phyloP scores from a whole-genome alignment of 2,888 invertebrate species.

The Sphinx pinastri region DNA sequence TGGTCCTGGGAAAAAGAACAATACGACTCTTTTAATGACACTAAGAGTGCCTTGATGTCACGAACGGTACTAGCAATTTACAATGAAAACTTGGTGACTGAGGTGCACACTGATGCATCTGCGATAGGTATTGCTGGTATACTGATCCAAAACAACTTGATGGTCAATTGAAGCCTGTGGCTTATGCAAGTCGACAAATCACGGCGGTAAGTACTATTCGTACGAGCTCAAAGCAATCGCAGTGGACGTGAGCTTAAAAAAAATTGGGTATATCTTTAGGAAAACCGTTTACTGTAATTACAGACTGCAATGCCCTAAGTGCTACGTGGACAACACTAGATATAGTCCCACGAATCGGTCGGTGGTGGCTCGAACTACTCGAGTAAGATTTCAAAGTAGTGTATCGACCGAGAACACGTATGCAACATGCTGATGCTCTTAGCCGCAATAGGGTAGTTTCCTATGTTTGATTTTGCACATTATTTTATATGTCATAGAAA shows the following conservation, averaged over 20 bases:
- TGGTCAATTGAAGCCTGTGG: not conserved
- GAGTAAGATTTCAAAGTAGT: not conserved
- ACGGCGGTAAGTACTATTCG: not conserved
- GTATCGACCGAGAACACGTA: not conserved
- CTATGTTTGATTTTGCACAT: no score
- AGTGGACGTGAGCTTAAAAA: not conserved
- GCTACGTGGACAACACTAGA: not conserved
- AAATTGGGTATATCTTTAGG: not conserved
- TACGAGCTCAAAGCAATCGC: not conserved
- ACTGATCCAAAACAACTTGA: not conserved
- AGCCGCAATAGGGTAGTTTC: not conserved
- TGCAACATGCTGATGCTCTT: not conserved
- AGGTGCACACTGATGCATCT: not conserved
- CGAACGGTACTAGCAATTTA: not conserved
- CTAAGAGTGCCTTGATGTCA: not conserved
- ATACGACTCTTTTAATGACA: not conserved
- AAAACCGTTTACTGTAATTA: not conserved
- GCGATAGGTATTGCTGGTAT: not conserved
- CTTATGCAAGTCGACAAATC: not conserved
- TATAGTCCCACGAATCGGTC: not conserved
- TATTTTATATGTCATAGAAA: no score
- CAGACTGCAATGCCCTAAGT: not conserved
- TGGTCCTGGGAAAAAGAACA: constrained; percentile 4
- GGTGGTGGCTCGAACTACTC: not conserved
- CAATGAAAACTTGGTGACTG: not conserved